Evolutionary conservation across 2,113 vertebrate genomes (phyloP).

Genomic region (Thalassoma bifasciatum): DNA sequence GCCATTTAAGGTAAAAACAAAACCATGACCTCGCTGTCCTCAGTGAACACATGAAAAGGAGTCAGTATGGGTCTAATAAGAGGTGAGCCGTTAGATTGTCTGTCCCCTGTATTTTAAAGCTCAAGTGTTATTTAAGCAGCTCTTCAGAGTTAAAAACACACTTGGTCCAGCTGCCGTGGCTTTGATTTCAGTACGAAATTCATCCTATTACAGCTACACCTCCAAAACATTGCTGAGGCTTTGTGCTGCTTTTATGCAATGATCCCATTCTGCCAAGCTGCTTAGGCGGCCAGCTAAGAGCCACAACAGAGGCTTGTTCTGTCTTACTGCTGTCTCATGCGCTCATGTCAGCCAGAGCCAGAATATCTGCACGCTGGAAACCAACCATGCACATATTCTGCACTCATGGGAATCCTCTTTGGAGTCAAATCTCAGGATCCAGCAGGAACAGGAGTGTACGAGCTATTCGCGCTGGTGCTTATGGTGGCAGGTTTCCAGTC

Average conservation of each 20-base stretch:
- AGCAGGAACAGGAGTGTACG: conserved; percentile 12
- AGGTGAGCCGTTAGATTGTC: background rate
- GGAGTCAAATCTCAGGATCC: conserved; percentile 50
- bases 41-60: conserved; percentile 8
- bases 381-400: conserved; percentile 36
- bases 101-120: conserved; percentile 22
- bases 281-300: conserved; percentile 32
- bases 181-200: conserved; percentile 58
- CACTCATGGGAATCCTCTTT: conserved; percentile 8
- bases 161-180: conserved; percentile 12
- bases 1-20: background rate
- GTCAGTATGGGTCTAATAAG: background rate
- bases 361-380: conserved; percentile 27
- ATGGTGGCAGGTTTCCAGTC: conserved; percentile 86
- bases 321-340: conserved; percentile 36
- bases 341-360: conserved; percentile 14
- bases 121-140: conserved; percentile 27
- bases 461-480: conserved; percentile 19
- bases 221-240: conserved; percentile 46
- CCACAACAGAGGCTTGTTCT: conserved; percentile 27
- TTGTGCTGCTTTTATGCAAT: conserved; percentile 32
- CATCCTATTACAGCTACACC: conserved; percentile 49
- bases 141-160: conserved; percentile 9
- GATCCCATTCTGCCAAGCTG: conserved; percentile 56
- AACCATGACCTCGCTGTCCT: background rate